A percentile compares a stretch with the other conserved stretches of the same genome.
These are phyloP conservation scores for Epizoanthus fatuus DNA, from an alignment of 92 coral and sea anemone genomes.

Conservation along the genomic window DNA sequence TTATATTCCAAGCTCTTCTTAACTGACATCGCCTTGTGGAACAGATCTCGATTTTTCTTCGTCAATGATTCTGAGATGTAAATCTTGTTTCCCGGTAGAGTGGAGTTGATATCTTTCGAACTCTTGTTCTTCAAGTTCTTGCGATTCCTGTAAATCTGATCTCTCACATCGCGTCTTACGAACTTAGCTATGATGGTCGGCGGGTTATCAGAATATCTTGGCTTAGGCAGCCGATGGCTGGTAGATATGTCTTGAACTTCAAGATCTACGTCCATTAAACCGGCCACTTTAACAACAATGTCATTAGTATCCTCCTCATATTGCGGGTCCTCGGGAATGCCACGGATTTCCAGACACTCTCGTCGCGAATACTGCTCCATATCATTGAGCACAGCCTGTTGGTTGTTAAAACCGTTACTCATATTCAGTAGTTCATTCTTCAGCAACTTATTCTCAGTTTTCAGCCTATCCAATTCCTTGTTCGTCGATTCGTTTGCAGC, in stretches of 20 bases:
- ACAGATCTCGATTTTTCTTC: neutral
- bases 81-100: neutral
- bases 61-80: neutral
- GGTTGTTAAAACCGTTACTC: neutral
- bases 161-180: neutral
- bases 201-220: neutral
- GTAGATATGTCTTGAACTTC: slow-evolving; percentile 1
- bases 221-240: slow-evolving; percentile 17
- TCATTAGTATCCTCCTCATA: slow-evolving; percentile 7
- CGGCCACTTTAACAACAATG: slow-evolving; percentile 19
- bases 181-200: slow-evolving; percentile 14
- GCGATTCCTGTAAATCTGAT: neutral
- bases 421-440: slow-evolving; percentile 21
- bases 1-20: neutral
- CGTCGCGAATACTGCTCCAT: slow-evolving; percentile 26
- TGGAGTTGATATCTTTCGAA: neutral
- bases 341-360: slow-evolving; percentile 16
- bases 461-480: neutral
- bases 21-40: neutral
- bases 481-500: neutral
- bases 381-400: neutral
- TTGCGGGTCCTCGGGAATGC: slow-evolving; percentile 13
- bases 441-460: slow-evolving; percentile 23
- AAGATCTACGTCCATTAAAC: neutral
- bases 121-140: neutral